phyloP scores from a whole-genome alignment of 2,797 vertebrate species.

The Lateolabrax maculatus region DNA sequence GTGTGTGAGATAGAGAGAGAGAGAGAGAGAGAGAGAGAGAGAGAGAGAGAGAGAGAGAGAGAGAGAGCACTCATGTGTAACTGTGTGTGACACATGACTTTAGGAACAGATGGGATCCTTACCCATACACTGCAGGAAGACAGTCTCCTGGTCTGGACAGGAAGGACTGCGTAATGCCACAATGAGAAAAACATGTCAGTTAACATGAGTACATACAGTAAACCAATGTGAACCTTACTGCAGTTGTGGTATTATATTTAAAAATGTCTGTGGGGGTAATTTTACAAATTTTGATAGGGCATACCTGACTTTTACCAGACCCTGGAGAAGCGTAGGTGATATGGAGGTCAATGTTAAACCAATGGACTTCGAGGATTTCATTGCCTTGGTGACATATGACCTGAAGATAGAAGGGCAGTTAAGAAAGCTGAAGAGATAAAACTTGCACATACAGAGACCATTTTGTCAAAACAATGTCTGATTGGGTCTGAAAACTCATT shows the following conservation, averaged over 20 bases:
- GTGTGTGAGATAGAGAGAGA: background rate
- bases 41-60: slow-evolving; percentile 11
- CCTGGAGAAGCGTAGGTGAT: slow-evolving; percentile 64
- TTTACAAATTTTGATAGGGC: background rate
- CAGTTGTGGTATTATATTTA: background rate
- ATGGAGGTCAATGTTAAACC: slow-evolving; percentile 54
- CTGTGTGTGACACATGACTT: slow-evolving; percentile 34
- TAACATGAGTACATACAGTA: background rate
- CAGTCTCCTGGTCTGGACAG: slow-evolving; percentile 82
- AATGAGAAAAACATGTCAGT: slow-evolving; percentile 46
- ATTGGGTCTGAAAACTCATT: slow-evolving; percentile 53
- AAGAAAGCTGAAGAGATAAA: slow-evolving; percentile 24
- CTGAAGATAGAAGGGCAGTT: slow-evolving; percentile 58
- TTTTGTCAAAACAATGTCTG: slow-evolving; percentile 39
- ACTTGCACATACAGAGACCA: slow-evolving; percentile 17
- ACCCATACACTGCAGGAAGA: slow-evolving; percentile 92
- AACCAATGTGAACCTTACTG: background rate
- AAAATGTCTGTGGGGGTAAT: no score
- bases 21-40: background rate
- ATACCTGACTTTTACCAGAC: slow-evolving; percentile 76
- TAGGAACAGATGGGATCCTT: slow-evolving; percentile 80
- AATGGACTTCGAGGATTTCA: slow-evolving; percentile 24
- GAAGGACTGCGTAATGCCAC: slow-evolving; percentile 77
- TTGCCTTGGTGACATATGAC: slow-evolving; percentile 31
- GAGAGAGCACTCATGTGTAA: background rate